phyloP scores from a whole-genome alignment of 2,113 vertebrate genomes.

The Ascaphus truei region DNA sequence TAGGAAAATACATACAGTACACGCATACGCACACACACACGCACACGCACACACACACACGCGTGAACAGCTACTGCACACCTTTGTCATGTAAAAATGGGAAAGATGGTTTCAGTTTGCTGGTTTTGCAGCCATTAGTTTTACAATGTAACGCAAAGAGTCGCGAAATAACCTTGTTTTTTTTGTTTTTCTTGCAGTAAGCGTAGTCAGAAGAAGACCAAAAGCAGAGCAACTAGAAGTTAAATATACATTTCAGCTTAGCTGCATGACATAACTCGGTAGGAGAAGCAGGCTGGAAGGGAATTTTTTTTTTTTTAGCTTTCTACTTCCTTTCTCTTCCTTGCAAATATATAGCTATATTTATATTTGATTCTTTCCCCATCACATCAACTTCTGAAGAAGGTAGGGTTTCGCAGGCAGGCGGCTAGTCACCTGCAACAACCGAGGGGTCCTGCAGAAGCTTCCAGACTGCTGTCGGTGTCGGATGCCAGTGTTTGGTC shows the following conservation, averaged over 20 bases:
- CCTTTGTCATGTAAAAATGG: conserved; percentile 77
- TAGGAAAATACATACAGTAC: conserved; percentile 21
- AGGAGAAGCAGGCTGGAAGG: conserved; percentile 84
- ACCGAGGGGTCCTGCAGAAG: conserved; percentile 94
- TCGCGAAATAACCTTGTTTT: conserved; percentile 56
- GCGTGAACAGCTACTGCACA: conserved; percentile 59
- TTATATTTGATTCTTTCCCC: conserved; percentile 43
- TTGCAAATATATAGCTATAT: conserved; percentile 15
- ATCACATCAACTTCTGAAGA: conserved; percentile 90
- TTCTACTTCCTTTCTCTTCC: conserved; percentile 33
- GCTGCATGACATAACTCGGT: conserved; percentile 75
- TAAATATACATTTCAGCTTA: conserved; percentile 84
- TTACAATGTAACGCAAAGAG: conserved; percentile 75
- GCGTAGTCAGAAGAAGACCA: conserved; percentile 75
- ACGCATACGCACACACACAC: conserved; percentile 43
- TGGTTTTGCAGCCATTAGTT: conserved; percentile 76
- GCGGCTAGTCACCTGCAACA: conserved; percentile 99
- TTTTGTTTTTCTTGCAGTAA: conserved; percentile 51
- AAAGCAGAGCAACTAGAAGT: conserved; percentile 94
- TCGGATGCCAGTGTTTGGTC: conserved; percentile 98
- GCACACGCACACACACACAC: conserved; percentile 41
- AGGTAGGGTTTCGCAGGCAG: conserved; percentile 97
- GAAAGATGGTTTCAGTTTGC: conserved; percentile 67
- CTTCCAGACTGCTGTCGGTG: conserved; percentile 99
- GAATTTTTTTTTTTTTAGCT: conserved; percentile 45